Conservation (phyloP, 2,113 vertebrate species). For the Cervus canadensis region DNA sequence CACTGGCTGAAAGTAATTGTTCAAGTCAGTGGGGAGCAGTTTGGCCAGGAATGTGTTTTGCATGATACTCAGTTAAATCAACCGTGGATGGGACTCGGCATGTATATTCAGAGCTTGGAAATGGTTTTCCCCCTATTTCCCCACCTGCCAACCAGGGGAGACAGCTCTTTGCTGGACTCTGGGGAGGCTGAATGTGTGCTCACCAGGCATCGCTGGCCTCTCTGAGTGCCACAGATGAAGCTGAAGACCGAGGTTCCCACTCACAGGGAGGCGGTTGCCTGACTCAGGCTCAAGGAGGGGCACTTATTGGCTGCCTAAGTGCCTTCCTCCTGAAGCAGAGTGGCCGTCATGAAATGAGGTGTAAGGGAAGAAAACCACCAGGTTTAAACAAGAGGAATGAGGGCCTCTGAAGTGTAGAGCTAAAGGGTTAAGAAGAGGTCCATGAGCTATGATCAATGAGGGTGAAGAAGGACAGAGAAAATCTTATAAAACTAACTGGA, state of each 20-base stretch:
- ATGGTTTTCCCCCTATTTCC: neutral
- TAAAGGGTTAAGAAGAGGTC: neutral
- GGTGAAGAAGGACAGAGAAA: neutral
- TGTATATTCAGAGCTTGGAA: neutral
- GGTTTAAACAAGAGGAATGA: neutral
- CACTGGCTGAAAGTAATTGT: neutral
- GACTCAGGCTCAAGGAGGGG: neutral
- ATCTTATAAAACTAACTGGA: neutral
- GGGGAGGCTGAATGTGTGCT: neutral
- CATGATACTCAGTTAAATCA: neutral
- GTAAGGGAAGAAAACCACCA: neutral
- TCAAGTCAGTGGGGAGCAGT: neutral
- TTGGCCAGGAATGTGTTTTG: neutral
- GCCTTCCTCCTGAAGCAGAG: neutral
- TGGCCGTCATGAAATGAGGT: neutral
- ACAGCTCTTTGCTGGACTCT: neutral
- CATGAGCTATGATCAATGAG: neutral
- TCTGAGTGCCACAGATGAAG: neutral
- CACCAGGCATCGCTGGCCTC: rapidly evolving
- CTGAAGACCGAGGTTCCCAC: neutral
- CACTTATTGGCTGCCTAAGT: neutral
- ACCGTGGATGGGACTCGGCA: neutral
- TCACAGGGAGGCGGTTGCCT: neutral
- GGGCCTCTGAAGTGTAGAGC: neutral
- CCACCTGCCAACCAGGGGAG: neutral